phyloP scores from a whole-genome alignment of 1,140 invertebrate species.

The Battus philenor region DNA sequence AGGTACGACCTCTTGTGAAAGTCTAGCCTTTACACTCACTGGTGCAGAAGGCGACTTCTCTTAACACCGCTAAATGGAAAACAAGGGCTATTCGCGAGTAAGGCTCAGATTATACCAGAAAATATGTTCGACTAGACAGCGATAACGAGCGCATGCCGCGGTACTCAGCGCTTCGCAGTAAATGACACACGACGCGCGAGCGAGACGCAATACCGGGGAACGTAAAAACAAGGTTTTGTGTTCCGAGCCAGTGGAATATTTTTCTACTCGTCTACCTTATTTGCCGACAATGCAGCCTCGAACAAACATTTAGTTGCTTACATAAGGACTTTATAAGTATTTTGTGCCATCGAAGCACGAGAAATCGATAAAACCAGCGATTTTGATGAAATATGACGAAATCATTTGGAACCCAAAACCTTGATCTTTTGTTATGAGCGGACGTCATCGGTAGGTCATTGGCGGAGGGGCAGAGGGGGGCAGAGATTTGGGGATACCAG shows the following conservation, averaged over 20 bases:
- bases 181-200: conserved; percentile 33
- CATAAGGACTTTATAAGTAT: conserved; percentile 11
- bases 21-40: conserved; percentile 90
- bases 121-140: conserved; percentile 63
- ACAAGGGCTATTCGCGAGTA: conserved; percentile 38
- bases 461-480: conserved; percentile 24
- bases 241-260: conserved; percentile 58
- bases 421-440: conserved; percentile 39
- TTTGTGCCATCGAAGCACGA: conserved; percentile 6
- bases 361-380: conserved; percentile 20
- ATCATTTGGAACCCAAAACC: conserved; percentile 65
- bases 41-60: conserved; percentile 87
- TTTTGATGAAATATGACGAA: conserved; percentile 33
- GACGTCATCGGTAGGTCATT: conserved; percentile 34
- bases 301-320: background rate
- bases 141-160: conserved; percentile 60
- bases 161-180: conserved; percentile 52
- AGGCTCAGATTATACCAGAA: conserved; percentile 44
- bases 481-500: conserved; percentile 31
- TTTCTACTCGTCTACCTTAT: conserved; percentile 21
- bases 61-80: conserved; percentile 43
- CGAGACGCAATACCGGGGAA: conserved; percentile 39
- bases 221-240: conserved; percentile 57
- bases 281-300: background rate
- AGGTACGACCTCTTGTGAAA: conserved; percentile 40